These are phyloP conservation scores for Tragelaphus scriptus DNA, from an alignment of 2,113 vertebrate genomes.

Conservation along the genomic window DNA sequence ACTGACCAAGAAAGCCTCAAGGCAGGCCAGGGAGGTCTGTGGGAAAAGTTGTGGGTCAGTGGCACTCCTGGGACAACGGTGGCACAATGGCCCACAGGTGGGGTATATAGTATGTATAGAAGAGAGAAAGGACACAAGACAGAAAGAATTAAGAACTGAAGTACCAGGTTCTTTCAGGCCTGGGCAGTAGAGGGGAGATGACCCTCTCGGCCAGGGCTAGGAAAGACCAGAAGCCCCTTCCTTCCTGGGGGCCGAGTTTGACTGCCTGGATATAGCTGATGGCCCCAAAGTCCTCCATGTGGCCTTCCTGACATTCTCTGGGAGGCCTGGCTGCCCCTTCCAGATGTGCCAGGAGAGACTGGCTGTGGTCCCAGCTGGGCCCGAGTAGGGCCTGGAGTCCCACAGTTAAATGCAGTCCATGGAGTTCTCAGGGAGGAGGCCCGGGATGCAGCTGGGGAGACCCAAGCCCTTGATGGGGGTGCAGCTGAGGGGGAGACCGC, in stretches of 20 bases:
- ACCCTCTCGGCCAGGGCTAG: neutral
- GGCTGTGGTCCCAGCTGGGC: neutral
- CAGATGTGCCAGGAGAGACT: neutral
- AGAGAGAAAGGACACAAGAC: neutral
- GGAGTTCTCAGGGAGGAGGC: conserved; percentile 90
- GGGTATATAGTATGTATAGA: neutral
- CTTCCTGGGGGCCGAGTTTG: neutral
- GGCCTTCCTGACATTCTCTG: neutral
- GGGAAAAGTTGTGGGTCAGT: neutral
- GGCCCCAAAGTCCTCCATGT: neutral
- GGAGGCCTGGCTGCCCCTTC: neutral
- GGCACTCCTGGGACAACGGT: neutral
- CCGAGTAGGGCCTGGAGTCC: neutral
- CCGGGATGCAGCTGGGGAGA: conserved; percentile 77
- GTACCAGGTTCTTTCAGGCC: neutral
- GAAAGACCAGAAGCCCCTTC: neutral
- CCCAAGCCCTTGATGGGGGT: conserved; percentile 81
- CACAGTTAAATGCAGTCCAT: conserved; percentile 88
- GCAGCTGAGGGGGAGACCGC: conserved; percentile 85
- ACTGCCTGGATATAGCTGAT: neutral
- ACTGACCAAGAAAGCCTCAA: neutral
- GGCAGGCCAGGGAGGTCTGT: neutral
- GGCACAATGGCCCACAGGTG: neutral
- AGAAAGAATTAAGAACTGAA: neutral
- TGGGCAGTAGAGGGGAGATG: neutral